Evolutionary conservation across 1,140 invertebrate species (phyloP), one percentile per base, ranked within the genome.

Genomic region (Dolichoris vasculosae): DNA sequence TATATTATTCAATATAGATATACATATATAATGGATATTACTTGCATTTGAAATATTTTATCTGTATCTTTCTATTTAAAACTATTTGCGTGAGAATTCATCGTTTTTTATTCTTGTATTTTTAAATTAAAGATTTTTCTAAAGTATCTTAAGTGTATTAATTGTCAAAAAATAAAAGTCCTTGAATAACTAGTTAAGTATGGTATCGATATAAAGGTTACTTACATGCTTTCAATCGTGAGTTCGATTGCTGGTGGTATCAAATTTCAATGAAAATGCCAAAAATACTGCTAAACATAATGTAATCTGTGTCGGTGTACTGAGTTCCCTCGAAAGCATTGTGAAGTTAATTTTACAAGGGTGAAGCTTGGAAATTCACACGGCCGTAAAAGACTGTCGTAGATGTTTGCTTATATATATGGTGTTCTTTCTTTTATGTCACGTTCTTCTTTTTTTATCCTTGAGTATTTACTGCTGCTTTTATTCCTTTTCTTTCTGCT

Each of bases 11-110:
- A 59, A 35, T 30, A 40, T 51, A 76, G 4, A 23, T 67, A 26
- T 32, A 67, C 26, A 30, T 81, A 79, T 63, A 26, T 75, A 63
- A 83, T 75, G 48, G n/a, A 26, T 76, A 83, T 76, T 63, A 59
- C 51, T 1, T 9, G 26, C 20, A 63, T 79, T 79, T 79, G 51
- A 79, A 23, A 26, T 20, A 20, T 38, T 80, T 64, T 80, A 80
- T 20, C 17, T 59, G 23, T 40, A 43, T 59, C 51, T 59, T 20
- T 59, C 32, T 15, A 51, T 35, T 30, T 30, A 8, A 17, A 7
- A 59, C 48, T 48, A n/a, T 55, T 83, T 23, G 26, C 51, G 35
- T 76, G 71, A 83, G 69, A 76, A 83, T 32, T 1, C 35, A 11
- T 38, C 13, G 32, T 69, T 69, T 32, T 35, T 35, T 32, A 69